Base-by-base conservation (phyloP, 2,797 vertebrate genomes). In the Gymnothorax reevesii region DNA sequence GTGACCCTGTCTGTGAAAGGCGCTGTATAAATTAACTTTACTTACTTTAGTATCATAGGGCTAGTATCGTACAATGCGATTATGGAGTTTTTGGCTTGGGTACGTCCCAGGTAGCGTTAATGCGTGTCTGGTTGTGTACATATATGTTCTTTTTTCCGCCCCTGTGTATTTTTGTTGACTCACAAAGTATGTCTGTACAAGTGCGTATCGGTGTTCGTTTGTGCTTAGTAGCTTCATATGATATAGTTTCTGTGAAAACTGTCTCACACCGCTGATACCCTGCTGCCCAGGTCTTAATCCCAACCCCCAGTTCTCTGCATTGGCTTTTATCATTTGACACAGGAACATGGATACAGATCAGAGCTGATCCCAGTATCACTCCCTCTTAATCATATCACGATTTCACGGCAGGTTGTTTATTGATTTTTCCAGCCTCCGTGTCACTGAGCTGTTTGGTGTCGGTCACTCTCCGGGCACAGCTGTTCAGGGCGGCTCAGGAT, bases 391-490 rank as follows among this genome's bases (percentile, higher is more conserved):
- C 75, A 6, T 54, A 17, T n/a, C 20, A 10, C 17, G 33, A 54
- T 54, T 54, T 52, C 49, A 77, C 52, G 73, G 12, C 73, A 15
- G 75, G 8, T 54, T 54, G n/a, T 13, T 27, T 71, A 27, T 83
- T 33, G 42, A 73, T 52, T 42, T 77, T 64, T 27, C 59, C 20
- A 2, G 2, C 7, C 7, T 49, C n/a, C 42, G 84, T 57, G 59
- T 20, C 8, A 57, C 62, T 85, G 87, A 87, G 87, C 83, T 87
- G 62, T 89, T 84, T 85, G 86, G 77, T 84, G 88, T 75, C 20
- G 83, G 83, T 64, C 83, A 83, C 57, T 20, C 25, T 15, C 25
- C 52, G 75, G 33, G 52, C 25, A 52, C 12, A 9, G 57, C 59
- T 59, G 15, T 25, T 59, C 60, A 8, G 25, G 17, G 59, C 13